These are phyloP conservation scores for Benthosema pterotum DNA, from an alignment of 2,797 vertebrate genomes.

Conservation along the genomic window DNA sequence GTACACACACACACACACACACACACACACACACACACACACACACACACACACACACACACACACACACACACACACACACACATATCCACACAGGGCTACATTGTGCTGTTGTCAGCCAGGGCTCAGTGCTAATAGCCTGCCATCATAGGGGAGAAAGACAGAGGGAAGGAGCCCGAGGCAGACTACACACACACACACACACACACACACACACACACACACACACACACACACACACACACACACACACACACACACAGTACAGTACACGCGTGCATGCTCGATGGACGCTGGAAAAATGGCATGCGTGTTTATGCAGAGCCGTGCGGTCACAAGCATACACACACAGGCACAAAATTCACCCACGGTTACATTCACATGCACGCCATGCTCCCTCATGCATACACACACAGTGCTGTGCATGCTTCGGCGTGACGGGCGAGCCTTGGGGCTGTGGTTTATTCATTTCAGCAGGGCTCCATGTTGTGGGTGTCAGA, in stretches of 20 bases:
- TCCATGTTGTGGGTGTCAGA: conserved; percentile 28
- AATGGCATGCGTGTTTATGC: conserved; percentile 18
- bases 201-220: conserved; percentile 10
- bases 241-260: background rate
- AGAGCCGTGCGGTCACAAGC: background rate
- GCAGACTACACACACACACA: conserved; percentile 17
- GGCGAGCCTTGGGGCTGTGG: conserved; percentile 33
- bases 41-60: conserved; percentile 10
- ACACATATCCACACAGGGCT: conserved; percentile 12
- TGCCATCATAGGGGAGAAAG: conserved; percentile 27
- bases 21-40: conserved; percentile 2
- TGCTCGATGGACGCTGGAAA: background rate
- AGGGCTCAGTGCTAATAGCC: conserved; percentile 30
- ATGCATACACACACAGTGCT: conserved; percentile 4
- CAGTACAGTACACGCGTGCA: conserved; percentile 7
- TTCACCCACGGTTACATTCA: background rate
- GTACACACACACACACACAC: background rate
- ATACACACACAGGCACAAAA: background rate
- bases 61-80: conserved; percentile 19
- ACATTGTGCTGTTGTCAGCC: conserved; percentile 36
- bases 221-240: conserved; percentile 1
- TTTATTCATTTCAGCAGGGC: conserved; percentile 37
- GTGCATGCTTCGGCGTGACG: conserved; percentile 16
- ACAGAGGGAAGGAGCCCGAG: conserved; percentile 26
- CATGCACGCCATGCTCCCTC: conserved; percentile 14